A percentile compares a stretch with the other conserved stretches of the same genome.
phyloP scores from a whole-genome alignment of 2,797 vertebrate genomes.

The Monodelphis domestica region DNA sequence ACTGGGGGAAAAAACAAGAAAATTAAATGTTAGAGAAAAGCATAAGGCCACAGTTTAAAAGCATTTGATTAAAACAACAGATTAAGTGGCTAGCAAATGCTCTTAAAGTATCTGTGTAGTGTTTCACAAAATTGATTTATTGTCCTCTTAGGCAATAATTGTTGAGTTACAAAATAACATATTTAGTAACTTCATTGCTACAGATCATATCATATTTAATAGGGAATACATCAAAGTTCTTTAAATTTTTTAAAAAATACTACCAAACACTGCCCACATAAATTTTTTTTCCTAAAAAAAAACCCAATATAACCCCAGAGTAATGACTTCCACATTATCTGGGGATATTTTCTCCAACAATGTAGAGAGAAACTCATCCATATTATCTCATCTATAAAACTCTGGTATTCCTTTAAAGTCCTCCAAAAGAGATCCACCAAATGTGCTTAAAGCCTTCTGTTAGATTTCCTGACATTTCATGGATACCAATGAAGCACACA shows the following conservation, averaged over 20 bases:
- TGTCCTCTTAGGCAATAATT: slow-evolving; percentile 29
- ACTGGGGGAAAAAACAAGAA: slow-evolving; percentile 11
- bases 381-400: background rate
- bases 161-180: slow-evolving; percentile 42
- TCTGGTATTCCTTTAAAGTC: background rate
- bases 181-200: slow-evolving; percentile 28
- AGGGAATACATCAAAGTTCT: slow-evolving; percentile 38
- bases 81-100: slow-evolving; percentile 19
- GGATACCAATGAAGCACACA: background rate
- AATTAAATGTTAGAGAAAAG: slow-evolving; percentile 21
- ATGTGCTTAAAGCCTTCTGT: background rate
- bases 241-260: slow-evolving; percentile 29
- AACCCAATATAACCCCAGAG: background rate
- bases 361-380: background rate
- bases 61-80: slow-evolving; percentile 27
- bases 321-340: background rate
- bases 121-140: slow-evolving; percentile 46
- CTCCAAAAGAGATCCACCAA: background rate
- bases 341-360: background rate
- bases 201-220: slow-evolving; percentile 4
- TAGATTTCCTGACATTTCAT: background rate
- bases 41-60: slow-evolving; percentile 6
- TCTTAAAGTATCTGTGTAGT: slow-evolving; percentile 12
- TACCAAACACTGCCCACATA: background rate
- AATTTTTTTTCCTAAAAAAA: slow-evolving; percentile 25